Conservation (phyloP, 2,113 vertebrate genomes). For the Talpa occidentalis region DNA sequence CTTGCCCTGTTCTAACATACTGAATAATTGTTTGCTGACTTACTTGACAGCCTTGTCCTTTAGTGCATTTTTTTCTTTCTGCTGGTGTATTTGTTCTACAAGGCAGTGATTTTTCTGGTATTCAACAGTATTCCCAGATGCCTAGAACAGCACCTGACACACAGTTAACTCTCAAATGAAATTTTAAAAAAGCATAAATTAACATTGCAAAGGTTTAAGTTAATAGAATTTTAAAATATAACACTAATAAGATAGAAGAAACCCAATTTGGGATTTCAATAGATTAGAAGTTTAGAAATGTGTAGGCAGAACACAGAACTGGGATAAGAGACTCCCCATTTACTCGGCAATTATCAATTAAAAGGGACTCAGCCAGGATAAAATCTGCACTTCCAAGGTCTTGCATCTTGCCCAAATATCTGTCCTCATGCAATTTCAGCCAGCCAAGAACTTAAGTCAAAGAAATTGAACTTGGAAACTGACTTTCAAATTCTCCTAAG, state of each 20-base stretch:
- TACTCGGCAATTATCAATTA: too few relatives aligned
- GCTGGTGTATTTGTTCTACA: background rate
- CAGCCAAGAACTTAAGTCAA: background rate
- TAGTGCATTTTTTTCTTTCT: background rate
- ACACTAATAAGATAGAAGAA: background rate
- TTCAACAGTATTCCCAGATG: background rate
- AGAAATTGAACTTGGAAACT: background rate
- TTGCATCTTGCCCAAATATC: background rate
- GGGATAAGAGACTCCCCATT: background rate
- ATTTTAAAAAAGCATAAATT: background rate
- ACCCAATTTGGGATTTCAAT: background rate
- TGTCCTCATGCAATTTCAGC: background rate
- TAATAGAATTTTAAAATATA: background rate
- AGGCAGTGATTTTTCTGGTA: background rate
- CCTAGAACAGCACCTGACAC: background rate
- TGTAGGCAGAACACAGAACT: background rate
- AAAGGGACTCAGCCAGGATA: background rate
- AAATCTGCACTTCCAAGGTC: background rate
- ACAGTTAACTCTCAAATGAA: background rate
- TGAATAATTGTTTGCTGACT: background rate
- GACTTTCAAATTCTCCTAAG: background rate
- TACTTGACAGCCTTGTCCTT: background rate
- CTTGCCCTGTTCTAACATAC: background rate
- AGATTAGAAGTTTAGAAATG: background rate
- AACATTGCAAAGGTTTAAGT: background rate